A percentile compares a stretch with the other conserved stretches of the same genome.
Evolutionary conservation across 1,140 invertebrate genomes (phyloP).

Genomic region (Apis florea): DNA sequence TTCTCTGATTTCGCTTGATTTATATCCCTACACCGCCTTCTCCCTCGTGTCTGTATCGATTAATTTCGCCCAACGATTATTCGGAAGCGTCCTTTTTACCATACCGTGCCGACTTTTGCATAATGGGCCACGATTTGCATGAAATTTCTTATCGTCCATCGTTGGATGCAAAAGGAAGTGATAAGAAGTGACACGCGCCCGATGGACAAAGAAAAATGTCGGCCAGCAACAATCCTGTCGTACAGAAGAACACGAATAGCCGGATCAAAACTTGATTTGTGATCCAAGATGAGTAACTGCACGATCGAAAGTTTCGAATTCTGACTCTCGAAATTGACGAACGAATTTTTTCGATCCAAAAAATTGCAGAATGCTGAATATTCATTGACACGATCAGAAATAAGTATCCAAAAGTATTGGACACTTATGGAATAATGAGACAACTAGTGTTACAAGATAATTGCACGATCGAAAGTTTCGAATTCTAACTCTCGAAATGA

Average conservation of each 20-base stretch:
- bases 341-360: too few species aligned
- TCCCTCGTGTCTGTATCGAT: slow-evolving; percentile 33
- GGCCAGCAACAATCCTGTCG: not conserved
- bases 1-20: slow-evolving; percentile 6
- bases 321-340: too few species aligned
- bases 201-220: slow-evolving; percentile 4
- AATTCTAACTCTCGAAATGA: too few species aligned
- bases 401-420: too few species aligned
- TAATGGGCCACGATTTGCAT: slow-evolving; percentile 55
- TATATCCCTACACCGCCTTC: slow-evolving; percentile 7
- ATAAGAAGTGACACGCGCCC: not conserved
- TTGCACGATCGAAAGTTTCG: too few species aligned
- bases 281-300: too few species aligned
- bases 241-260: not conserved
- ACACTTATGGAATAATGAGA: too few species aligned
- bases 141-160: slow-evolving; percentile 52
- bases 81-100: slow-evolving; percentile 52
- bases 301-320: too few species aligned
- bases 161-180: not conserved
- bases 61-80: slow-evolving; percentile 49
- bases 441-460: too few species aligned
- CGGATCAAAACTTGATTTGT: too few species aligned
- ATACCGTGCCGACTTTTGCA: slow-evolving; percentile 53
- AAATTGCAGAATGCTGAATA: too few species aligned
- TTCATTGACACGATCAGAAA: too few species aligned